Conservation (phyloP, 2,797 vertebrate genomes). For the Manis javanica region DNA sequence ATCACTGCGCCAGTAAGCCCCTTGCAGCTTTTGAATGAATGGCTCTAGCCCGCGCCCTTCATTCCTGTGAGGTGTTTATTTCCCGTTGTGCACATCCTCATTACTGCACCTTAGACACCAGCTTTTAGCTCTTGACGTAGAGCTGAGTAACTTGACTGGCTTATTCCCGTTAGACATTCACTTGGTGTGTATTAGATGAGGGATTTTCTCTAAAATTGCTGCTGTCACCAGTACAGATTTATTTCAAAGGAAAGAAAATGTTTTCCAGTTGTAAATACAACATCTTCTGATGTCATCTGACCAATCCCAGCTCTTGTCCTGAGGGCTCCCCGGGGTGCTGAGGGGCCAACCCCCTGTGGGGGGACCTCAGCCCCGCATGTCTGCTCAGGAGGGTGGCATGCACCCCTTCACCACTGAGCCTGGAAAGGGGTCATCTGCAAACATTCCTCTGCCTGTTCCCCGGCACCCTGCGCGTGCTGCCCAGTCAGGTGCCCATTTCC, state of each 20-base stretch:
- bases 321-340: background rate
- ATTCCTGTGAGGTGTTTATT: background rate
- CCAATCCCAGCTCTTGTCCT: background rate
- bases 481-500: background rate
- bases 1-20: background rate
- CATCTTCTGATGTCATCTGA: background rate
- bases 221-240: background rate
- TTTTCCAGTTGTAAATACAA: background rate
- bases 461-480: background rate
- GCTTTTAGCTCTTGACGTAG: background rate
- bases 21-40: background rate
- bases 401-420: background rate
- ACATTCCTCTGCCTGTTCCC: background rate
- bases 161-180: background rate
- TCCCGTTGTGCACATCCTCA: background rate
- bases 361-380: background rate
- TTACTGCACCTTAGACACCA: background rate
- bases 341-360: no score
- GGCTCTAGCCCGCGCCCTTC: background rate
- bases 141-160: background rate
- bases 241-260: background rate
- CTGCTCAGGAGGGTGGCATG: background rate
- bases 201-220: background rate
- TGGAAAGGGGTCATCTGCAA: background rate
- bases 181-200: background rate